Evolutionary conservation across 2,797 vertebrate species (phyloP), one percentile per base, ranked within the genome.

Genomic region (Danio tinwini): DNA sequence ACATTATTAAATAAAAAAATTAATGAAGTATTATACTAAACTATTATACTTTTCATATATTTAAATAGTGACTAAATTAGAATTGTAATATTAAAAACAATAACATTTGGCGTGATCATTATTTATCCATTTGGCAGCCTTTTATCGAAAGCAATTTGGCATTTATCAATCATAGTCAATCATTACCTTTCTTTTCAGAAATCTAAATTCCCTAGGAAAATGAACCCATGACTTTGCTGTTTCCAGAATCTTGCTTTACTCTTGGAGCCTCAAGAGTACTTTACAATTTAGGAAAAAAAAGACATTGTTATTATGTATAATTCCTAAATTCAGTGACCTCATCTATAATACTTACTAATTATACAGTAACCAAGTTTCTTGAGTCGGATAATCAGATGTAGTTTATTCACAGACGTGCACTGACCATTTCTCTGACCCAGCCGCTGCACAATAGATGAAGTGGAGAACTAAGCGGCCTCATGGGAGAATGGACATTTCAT

Each of bases 401-500:
- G 21, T 61, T 47, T 73, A 72, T 65, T 67, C 19, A 19, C 21
- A 19, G 29, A 75, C 7, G 19, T 74, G 59, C 74, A 49, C n/a
- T 80, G 78, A 64, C 50, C 12, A 16, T 40, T 39, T 40, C 12
- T 0, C 40, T 83, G 73, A 80, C 73, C 67, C 58, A 65, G 11
- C 14, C 10, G 16, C 14, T 49, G 29, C 75, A 61, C 71, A 72
- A 76, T 45, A 44, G 55, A 80, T 56, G 62, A 39, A 76, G 69
- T 9, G 42, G 17, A 58, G 50, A 80, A 67, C 67, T 68, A 74
- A 76, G 58, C 8, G 16, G 82, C 45, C 82, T 84, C 82, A 49
- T 82, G 84, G 74, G 84, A 86, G 52, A 82, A 49, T 40, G 47
- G 64, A 52, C 80, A 77, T 84, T 86, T 86, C 84, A 86, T 86